phyloP scores from a whole-genome alignment of 2,888 invertebrate genomes.

The Sthenelais limicola region DNA sequence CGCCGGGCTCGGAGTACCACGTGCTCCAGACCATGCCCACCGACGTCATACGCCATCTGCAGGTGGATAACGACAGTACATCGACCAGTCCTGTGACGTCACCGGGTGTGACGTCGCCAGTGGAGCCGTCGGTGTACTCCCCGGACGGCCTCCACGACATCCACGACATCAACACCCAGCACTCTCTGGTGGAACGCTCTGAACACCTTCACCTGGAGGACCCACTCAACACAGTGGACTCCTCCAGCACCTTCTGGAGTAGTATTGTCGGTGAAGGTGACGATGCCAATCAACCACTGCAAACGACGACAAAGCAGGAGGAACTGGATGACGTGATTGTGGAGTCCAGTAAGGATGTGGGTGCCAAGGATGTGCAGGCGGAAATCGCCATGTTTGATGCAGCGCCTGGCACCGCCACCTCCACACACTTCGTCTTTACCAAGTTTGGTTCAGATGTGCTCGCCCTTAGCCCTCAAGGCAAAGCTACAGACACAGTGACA shows the following conservation, averaged over 20 bases:
- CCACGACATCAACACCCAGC: slow-evolving; percentile 39
- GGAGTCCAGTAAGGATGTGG: neutral
- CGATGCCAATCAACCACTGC: neutral
- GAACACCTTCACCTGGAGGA: slow-evolving; percentile 36
- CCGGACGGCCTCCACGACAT: slow-evolving; percentile 23
- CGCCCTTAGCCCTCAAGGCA: slow-evolving; percentile 4
- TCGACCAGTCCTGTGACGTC: slow-evolving; percentile 21
- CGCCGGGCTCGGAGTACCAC: neutral
- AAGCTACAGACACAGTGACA: slow-evolving; percentile 6
- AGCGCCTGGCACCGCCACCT: slow-evolving; percentile 21
- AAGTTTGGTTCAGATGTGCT: slow-evolving; percentile 36
- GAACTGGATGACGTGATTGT: neutral
- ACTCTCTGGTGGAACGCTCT: slow-evolving; percentile 32
- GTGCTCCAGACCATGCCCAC: slow-evolving; percentile 9
- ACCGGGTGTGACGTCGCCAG: slow-evolving; percentile 28
- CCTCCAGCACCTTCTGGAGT: slow-evolving; percentile 14
- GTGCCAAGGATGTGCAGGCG: slow-evolving; percentile 3
- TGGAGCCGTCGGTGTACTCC: slow-evolving; percentile 7
- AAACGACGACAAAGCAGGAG: neutral
- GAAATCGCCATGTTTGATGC: slow-evolving; percentile 41
- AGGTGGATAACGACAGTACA: slow-evolving; percentile 20
- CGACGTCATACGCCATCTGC: slow-evolving; percentile 32
- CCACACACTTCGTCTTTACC: slow-evolving; percentile 33
- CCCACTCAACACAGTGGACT: slow-evolving; percentile 28
- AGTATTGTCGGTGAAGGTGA: slow-evolving; percentile 4